A percentile compares a stretch with the other conserved stretches of the same genome.
Conservation (phyloP, 2,113 vertebrate genomes). For the Thoracochromis brauschi region DNA sequence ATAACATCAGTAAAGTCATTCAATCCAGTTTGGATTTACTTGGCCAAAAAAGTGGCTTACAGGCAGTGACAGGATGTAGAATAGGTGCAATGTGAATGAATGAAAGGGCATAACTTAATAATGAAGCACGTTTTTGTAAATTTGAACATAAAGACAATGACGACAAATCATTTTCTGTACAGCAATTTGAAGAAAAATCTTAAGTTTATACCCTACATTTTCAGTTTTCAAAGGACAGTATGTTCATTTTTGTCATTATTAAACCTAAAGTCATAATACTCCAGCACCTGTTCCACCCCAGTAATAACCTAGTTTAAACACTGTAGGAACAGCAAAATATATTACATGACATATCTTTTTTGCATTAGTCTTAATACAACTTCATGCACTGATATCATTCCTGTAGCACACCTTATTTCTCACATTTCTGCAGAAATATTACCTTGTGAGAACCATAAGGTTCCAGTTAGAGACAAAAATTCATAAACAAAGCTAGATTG, state of each 20-base stretch:
- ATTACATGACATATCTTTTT: conserved; percentile 1
- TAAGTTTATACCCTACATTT: conserved; percentile 28
- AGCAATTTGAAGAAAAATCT: conserved; percentile 47
- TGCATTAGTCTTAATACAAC: conserved; percentile 1
- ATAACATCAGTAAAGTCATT: background rate
- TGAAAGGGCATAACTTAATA: background rate
- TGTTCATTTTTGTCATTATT: conserved; percentile 40
- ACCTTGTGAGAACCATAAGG: background rate
- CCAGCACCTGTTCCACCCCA: conserved; percentile 66
- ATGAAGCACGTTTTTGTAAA: background rate
- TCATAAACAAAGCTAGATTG: background rate
- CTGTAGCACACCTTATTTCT: background rate
- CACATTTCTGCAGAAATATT: background rate
- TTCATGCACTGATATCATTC: background rate
- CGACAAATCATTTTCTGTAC: conserved; percentile 38
- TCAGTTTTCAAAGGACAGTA: conserved; percentile 28
- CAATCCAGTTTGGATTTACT: background rate
- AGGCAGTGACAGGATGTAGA: background rate
- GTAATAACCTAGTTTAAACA: conserved; percentile 73
- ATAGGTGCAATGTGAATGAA: background rate
- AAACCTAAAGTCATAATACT: conserved; percentile 39
- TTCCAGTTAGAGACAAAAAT: background rate
- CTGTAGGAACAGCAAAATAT: conserved; percentile 38
- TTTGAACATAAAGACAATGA: background rate
- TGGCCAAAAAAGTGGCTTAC: background rate